These are phyloP conservation scores for Drosophila cardini DNA, from an alignment of 1,140 invertebrate species.

Conservation along the genomic window DNA sequence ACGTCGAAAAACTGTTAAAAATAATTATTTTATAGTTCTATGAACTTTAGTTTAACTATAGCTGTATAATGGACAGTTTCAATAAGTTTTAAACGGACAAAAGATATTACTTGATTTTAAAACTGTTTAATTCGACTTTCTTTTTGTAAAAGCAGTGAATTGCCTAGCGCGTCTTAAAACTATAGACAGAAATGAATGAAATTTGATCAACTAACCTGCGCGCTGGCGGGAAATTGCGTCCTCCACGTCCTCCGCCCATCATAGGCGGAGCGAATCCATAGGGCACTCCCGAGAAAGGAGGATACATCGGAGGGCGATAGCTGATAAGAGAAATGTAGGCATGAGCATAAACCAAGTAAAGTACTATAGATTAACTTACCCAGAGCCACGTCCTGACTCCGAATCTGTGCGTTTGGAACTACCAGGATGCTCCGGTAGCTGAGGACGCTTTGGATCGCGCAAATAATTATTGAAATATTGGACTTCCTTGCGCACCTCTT, in stretches of 20 bases:
- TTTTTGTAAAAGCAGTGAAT: not conserved
- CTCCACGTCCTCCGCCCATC: slow-evolving; percentile 75
- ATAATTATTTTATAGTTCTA: not conserved
- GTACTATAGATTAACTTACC: slow-evolving; percentile 68
- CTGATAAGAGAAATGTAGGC: slow-evolving; percentile 18
- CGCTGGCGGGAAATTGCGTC: slow-evolving; percentile 70
- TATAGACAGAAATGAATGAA: not conserved
- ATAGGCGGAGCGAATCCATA: slow-evolving; percentile 78
- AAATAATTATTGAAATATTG: slow-evolving; percentile 99
- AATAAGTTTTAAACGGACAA: not conserved
- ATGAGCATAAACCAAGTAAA: not conserved
- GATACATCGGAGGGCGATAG: slow-evolving; percentile 71
- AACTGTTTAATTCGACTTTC: not conserved
- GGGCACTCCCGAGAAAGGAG: slow-evolving; percentile 69
- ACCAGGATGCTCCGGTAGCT: slow-evolving; percentile 92
- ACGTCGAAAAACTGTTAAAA: not conserved
- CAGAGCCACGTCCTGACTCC: slow-evolving; percentile 84
- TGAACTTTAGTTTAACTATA: not conserved
- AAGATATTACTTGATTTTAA: not conserved
- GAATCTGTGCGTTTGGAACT: slow-evolving; percentile 85
- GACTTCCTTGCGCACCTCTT: slow-evolving; percentile 98
- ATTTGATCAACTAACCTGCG: slow-evolving; percentile 70
- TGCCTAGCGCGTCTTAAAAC: slow-evolving; percentile 12
- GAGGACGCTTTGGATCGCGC: slow-evolving; percentile 96
- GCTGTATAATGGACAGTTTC: too few relatives aligned